Conservation (phyloP, 1,140 invertebrate species). For the Nymphalis io region DNA sequence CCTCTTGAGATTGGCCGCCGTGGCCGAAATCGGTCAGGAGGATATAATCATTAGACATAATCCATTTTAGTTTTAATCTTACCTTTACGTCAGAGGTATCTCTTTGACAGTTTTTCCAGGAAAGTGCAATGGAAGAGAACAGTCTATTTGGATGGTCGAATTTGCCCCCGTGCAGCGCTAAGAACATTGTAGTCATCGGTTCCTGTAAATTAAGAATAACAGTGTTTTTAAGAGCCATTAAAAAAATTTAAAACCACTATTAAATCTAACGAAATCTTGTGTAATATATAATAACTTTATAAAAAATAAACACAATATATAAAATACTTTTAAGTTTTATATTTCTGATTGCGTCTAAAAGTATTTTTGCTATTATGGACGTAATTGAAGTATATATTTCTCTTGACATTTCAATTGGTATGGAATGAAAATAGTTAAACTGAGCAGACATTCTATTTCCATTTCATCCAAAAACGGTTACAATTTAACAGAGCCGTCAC, state of each 20-base stretch:
- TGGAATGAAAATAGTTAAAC: conserved; percentile 23
- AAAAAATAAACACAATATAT: too few relatives aligned
- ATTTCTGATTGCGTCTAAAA: too few relatives aligned
- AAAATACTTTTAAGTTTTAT: too few relatives aligned
- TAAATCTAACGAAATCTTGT: background rate
- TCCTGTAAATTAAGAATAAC: conserved; percentile 83
- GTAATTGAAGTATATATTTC: background rate
- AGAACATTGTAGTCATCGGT: conserved; percentile 99
- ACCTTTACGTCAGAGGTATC: conserved; percentile 99
- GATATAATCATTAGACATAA: too few relatives aligned
- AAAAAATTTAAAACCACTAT: background rate
- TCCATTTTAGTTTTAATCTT: conserved; percentile 31
- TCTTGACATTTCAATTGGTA: background rate
- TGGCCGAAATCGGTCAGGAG: too few relatives aligned
- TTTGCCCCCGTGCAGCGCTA: conserved; percentile 98
- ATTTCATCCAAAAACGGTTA: conserved; percentile 25
- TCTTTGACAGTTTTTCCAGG: conserved; percentile 99
- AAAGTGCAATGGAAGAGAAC: conserved; percentile 95
- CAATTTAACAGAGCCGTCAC: conserved; percentile 21
- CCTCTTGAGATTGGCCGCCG: too few relatives aligned
- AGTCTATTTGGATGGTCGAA: conserved; percentile 99
- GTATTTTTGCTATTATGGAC: too few relatives aligned
- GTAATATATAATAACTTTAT: too few relatives aligned
- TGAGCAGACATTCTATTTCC: conserved; percentile 28
- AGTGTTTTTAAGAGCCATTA: background rate